A percentile compares a stretch with the other conserved stretches of the same genome.
Conservation (phyloP, 2,797 vertebrate genomes). For the Rhyacichthys aspro region DNA sequence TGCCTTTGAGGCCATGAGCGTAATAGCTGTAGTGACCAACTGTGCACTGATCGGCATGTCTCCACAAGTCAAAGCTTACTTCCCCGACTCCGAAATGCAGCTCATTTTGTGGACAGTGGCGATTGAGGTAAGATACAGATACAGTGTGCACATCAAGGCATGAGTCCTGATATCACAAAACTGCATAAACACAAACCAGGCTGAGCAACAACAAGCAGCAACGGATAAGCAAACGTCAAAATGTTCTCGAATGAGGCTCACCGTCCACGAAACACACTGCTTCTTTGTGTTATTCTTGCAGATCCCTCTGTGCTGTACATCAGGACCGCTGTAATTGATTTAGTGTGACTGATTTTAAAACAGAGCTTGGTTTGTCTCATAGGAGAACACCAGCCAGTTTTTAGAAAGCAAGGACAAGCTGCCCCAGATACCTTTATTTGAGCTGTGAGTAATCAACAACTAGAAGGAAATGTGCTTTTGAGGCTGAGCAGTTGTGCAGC, state of each 20-base stretch:
- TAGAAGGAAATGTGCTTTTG: not conserved
- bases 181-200: not conserved
- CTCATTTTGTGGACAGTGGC: constrained; percentile 90
- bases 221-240: not conserved
- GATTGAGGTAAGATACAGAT: constrained; percentile 84
- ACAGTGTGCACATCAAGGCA: not conserved
- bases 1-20: constrained; percentile 96
- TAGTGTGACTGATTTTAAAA: constrained; percentile 5
- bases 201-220: too few relatives aligned
- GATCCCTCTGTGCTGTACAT: not conserved
- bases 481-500: not conserved
- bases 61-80: constrained; percentile 88
- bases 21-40: constrained; percentile 95
- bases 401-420: not conserved
- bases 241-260: not conserved
- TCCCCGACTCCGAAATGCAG: constrained; percentile 86
- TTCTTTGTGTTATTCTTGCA: not conserved
- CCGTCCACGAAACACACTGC: not conserved
- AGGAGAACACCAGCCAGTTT: not conserved
- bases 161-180: not conserved
- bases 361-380: constrained; percentile 3
- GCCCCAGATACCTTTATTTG: not conserved
- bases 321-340: constrained; percentile 9
- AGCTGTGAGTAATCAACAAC: constrained; percentile 5
- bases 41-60: constrained; percentile 95